Conservation (phyloP, 2,113 vertebrate genomes). For the Lophura nycthemera region DNA sequence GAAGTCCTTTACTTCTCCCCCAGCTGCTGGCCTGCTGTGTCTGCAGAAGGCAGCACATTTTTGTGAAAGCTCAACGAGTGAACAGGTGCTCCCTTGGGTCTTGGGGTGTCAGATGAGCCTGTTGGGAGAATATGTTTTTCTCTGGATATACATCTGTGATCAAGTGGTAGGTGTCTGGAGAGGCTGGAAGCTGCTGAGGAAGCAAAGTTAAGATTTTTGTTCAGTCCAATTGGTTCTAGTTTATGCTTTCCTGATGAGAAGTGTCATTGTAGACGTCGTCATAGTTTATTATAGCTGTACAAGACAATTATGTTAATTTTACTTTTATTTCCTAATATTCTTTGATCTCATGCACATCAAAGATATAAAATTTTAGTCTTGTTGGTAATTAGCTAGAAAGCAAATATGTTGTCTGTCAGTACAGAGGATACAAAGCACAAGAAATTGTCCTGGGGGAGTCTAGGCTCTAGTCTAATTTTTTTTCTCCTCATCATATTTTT, state of each 20-base stretch:
- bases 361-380: conserved; percentile 67
- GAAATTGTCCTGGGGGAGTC: conserved; percentile 65
- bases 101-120: neutral
- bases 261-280: neutral
- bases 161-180: neutral
- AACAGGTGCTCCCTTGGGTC: neutral
- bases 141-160: neutral
- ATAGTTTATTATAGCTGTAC: conserved; percentile 59
- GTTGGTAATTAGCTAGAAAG: conserved; percentile 67
- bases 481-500: conserved; percentile 59
- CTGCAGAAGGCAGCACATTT: neutral
- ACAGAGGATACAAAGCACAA: conserved; percentile 59
- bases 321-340: conserved; percentile 70
- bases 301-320: conserved; percentile 70
- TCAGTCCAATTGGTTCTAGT: neutral
- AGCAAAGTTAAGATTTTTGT: conserved; percentile 2
- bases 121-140: neutral
- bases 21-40: neutral
- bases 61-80: neutral
- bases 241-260: conserved; percentile 22
- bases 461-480: conserved; percentile 55
- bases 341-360: conserved; percentile 70
- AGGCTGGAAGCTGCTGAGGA: conserved; percentile 13
- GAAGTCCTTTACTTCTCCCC: neutral
- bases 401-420: conserved; percentile 64